Evolutionary conservation across 2,888 invertebrate genomes (phyloP).

Genomic region (Tinea semifulvella): DNA sequence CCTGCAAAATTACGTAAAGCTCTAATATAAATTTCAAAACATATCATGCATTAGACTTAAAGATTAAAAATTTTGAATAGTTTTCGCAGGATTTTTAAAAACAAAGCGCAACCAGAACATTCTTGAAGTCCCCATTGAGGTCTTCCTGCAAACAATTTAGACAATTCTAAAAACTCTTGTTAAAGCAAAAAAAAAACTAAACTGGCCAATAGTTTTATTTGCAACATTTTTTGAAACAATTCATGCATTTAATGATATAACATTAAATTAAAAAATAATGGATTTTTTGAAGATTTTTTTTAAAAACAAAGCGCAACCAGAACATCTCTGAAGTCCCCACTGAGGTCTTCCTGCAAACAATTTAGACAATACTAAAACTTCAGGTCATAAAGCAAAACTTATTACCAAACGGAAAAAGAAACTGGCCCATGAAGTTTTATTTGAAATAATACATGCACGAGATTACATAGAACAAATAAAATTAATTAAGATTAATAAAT

Average conservation of each 20-base stretch:
- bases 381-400: slow-evolving; percentile 10
- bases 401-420: too few relatives aligned
- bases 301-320: slow-evolving; percentile 68
- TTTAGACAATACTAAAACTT: slow-evolving; percentile 37
- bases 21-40: slow-evolving; percentile 24
- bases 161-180: too few relatives aligned
- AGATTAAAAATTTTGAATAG: slow-evolving; percentile 16
- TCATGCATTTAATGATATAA: slow-evolving; percentile 20
- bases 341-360: slow-evolving; percentile 72
- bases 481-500: slow-evolving; percentile 1
- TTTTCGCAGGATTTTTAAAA: slow-evolving; percentile 56
- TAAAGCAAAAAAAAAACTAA: slow-evolving; percentile 26
- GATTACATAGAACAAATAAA: slow-evolving; percentile 13
- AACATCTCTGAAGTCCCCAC: slow-evolving; percentile 73
- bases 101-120: slow-evolving; percentile 69
- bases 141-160: slow-evolving; percentile 75
- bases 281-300: too few relatives aligned
- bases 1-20: slow-evolving; percentile 60
- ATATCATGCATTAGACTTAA: slow-evolving; percentile 31
- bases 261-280: too few relatives aligned
- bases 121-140: slow-evolving; percentile 73
- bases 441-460: slow-evolving; percentile 26
- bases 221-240: slow-evolving; percentile 27
- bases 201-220: slow-evolving; percentile 66
- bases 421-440: slow-evolving; percentile 52